These are phyloP conservation scores for Entomobrya proxima DNA, from an alignment of 2,888 invertebrate genomes.

Conservation along the genomic window DNA sequence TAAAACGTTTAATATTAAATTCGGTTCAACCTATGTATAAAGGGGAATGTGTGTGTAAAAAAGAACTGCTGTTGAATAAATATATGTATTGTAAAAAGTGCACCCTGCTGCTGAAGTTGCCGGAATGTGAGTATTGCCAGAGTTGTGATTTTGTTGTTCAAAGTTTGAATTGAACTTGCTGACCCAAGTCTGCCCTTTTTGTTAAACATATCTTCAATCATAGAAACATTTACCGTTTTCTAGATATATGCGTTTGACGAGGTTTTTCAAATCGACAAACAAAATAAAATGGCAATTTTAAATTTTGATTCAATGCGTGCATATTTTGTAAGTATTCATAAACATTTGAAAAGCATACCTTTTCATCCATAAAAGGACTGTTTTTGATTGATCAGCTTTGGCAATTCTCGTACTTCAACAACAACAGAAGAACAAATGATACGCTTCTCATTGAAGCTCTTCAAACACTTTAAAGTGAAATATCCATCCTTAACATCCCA, in stretches of 20 bases:
- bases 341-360: neutral
- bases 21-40: neutral
- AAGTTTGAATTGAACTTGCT: constrained; percentile 49
- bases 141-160: neutral
- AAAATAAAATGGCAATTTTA: too few species aligned
- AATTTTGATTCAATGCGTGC: too few species aligned
- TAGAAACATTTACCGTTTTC: neutral
- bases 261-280: too few species aligned
- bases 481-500: constrained; percentile 45
- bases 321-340: neutral
- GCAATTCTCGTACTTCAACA: constrained; percentile 34
- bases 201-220: neutral
- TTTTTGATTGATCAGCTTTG: constrained; percentile 60
- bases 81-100: constrained; percentile 27
- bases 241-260: too few species aligned
- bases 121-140: too few species aligned
- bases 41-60: neutral
- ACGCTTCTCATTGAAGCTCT: constrained; percentile 17
- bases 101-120: constrained; percentile 7
- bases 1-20: constrained; percentile 34
- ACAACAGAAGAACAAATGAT: neutral
- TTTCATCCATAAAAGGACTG: neutral
- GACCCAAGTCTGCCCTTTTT: constrained; percentile 47
- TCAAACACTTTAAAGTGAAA: constrained; percentile 46
- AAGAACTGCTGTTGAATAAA: neutral